phyloP scores from a whole-genome alignment of 1,140 invertebrate genomes.

The Leptinotarsa undecemlineata region DNA sequence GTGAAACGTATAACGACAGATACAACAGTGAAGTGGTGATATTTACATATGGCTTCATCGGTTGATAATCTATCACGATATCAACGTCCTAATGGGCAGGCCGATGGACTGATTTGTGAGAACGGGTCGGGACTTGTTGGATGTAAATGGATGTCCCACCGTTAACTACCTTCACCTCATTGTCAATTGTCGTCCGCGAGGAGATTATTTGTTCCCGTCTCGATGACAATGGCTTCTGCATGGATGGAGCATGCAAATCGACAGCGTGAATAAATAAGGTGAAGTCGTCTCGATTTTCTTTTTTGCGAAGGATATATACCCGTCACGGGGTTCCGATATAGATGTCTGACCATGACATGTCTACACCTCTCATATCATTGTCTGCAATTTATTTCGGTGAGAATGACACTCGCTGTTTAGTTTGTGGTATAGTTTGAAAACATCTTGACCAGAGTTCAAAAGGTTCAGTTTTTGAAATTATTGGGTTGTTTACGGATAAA shows the following conservation, averaged over 20 bases:
- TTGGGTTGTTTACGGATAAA: no score
- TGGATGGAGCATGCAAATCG: not conserved
- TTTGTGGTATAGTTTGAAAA: no score
- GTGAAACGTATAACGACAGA: constrained; percentile 40
- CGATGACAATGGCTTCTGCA: constrained; percentile 1
- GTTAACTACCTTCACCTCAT: constrained; percentile 39
- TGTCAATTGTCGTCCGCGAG: constrained; percentile 18
- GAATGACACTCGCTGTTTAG: no score
- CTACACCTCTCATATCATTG: not conserved
- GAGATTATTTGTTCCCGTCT: constrained; percentile 5
- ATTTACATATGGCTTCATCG: constrained; percentile 39
- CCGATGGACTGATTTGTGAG: constrained; percentile 40
- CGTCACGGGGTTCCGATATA: not conserved
- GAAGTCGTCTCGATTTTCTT: not conserved
- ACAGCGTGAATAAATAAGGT: constrained; percentile 8
- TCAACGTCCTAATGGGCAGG: constrained; percentile 44
- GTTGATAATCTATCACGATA: constrained; percentile 43
- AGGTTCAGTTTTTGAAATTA: no score
- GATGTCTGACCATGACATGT: not conserved
- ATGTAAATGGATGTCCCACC: constrained; percentile 35
- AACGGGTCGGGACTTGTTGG: constrained; percentile 35
- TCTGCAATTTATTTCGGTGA: not conserved
- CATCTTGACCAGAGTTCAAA: no score
- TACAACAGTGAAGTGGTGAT: constrained; percentile 37
- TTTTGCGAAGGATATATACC: not conserved